Conservation (phyloP, 2,888 invertebrate species). For the Chironomus tentans region DNA sequence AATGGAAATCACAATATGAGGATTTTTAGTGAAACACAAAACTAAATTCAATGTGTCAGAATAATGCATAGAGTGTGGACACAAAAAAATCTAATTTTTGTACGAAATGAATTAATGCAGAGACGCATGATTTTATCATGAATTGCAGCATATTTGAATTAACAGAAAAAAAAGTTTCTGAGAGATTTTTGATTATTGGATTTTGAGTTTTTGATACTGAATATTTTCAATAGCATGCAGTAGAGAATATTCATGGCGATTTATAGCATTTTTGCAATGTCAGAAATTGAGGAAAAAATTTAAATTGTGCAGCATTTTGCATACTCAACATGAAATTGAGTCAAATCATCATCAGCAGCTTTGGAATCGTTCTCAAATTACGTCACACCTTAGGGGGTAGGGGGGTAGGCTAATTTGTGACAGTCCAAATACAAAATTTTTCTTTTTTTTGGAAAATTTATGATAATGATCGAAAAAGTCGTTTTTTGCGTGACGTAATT, state of each 20-base stretch:
- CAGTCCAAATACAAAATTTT: too few species aligned
- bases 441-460: too few species aligned
- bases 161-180: background rate
- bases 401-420: too few species aligned
- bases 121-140: constrained; percentile 2
- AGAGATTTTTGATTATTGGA: background rate
- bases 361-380: too few species aligned
- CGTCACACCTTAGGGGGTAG: too few species aligned
- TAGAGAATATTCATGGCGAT: background rate
- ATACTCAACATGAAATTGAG: too few species aligned
- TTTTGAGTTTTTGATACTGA: background rate
- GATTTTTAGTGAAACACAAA: background rate
- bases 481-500: too few species aligned
- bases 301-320: background rate
- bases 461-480: too few species aligned
- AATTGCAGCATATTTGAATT: background rate
- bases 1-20: background rate
- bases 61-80: background rate
- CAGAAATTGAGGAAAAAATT: background rate
- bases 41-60: background rate
- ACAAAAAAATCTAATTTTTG: background rate
- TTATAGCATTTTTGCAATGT: background rate
- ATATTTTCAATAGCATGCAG: background rate
- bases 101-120: background rate
- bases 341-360: too few species aligned